Conservation (phyloP, 2,888 invertebrate species). For the Archaeoteleia sp. region DNA sequence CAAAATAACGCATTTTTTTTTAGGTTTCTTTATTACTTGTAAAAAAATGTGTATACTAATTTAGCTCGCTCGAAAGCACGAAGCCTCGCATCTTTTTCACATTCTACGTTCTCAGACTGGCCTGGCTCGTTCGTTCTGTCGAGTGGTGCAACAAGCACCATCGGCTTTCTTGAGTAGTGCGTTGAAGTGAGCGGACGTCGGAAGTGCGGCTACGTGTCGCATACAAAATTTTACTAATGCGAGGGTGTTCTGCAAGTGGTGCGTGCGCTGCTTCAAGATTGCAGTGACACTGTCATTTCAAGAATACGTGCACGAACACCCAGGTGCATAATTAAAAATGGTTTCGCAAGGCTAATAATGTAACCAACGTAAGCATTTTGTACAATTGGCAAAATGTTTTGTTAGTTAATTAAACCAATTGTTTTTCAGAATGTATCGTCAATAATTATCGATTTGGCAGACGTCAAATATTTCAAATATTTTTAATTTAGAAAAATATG, state of each 20-base stretch:
- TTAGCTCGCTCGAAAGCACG: slow-evolving; percentile 1
- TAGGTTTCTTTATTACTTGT: background rate
- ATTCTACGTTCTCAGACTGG: slow-evolving; percentile 25
- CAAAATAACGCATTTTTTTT: too few species aligned
- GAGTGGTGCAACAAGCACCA: slow-evolving; percentile 34
- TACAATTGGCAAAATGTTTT: too few species aligned
- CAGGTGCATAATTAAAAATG: slow-evolving; percentile 14
- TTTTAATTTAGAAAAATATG: too few species aligned
- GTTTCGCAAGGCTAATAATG: slow-evolving; percentile 1
- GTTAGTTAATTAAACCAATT: too few species aligned
- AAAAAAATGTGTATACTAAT: background rate
- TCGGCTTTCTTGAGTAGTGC: slow-evolving; percentile 19
- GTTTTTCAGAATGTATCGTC: too few species aligned
- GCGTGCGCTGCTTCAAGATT: slow-evolving; percentile 32
- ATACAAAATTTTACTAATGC: slow-evolving; percentile 29
- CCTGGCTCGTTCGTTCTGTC: slow-evolving; percentile 29
- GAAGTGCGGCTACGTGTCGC: slow-evolving; percentile 39
- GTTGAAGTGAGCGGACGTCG: slow-evolving; percentile 25
- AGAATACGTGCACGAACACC: slow-evolving; percentile 2
- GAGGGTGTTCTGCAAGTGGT: slow-evolving; percentile 29
- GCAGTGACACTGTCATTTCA: slow-evolving; percentile 21
- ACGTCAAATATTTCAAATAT: too few species aligned
- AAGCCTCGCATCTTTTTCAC: background rate
- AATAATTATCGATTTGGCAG: too few species aligned
- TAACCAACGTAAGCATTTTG: too few species aligned